These are phyloP conservation scores for Solea senegalensis DNA, from an alignment of 2,113 vertebrate species.

Conservation along the genomic window DNA sequence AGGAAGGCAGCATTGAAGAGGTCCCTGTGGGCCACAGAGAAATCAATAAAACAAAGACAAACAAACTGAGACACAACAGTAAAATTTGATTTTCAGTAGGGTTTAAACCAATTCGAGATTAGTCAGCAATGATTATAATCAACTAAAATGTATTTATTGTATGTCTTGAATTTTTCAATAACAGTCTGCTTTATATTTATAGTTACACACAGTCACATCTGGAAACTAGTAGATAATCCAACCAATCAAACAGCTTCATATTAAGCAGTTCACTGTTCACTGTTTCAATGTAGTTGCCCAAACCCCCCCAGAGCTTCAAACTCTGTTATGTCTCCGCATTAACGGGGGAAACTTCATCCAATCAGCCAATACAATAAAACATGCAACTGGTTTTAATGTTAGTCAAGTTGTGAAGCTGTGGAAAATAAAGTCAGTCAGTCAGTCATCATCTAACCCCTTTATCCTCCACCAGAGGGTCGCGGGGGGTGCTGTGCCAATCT, in stretches of 20 bases:
- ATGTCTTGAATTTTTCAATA: background rate
- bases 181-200: conserved; percentile 28
- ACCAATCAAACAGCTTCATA: background rate
- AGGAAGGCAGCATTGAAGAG: conserved; percentile 98
- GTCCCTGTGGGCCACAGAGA: conserved; percentile 81
- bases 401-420: background rate
- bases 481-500: too few species aligned
- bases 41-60: background rate
- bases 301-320: background rate
- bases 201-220: conserved; percentile 21
- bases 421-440: too few species aligned
- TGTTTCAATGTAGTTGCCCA: background rate
- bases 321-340: background rate
- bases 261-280: background rate
- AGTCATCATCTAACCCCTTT: too few species aligned
- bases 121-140: background rate
- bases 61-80: background rate
- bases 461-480: too few species aligned
- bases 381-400: background rate
- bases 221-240: conserved; percentile 9
- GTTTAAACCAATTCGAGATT: background rate
- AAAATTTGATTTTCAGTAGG: background rate
- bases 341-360: background rate
- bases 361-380: background rate
- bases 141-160: background rate